Conservation (phyloP, 2,888 invertebrate genomes). For the Stictocephala bisonia region DNA sequence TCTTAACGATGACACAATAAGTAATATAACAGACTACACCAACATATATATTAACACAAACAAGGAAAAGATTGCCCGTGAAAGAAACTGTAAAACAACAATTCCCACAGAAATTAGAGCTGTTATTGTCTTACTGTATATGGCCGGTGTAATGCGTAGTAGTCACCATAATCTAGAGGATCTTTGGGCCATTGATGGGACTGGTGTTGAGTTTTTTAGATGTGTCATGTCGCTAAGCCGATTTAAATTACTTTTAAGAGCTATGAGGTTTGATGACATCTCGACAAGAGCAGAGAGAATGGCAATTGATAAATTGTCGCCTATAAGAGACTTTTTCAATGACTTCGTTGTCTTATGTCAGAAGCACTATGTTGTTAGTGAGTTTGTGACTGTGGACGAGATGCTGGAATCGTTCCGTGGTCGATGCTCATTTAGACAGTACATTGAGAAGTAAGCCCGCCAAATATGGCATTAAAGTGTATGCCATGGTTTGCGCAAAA, state of each 20-base stretch:
- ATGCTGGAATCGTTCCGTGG: constrained; percentile 20
- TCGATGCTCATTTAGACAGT: constrained; percentile 9
- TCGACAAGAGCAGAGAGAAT: too few relatives aligned
- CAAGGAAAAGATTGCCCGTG: neutral
- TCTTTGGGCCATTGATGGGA: too few relatives aligned
- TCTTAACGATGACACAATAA: too few relatives aligned
- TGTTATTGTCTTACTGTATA: too few relatives aligned
- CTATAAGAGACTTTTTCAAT: neutral
- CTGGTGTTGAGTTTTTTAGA: constrained; percentile 27
- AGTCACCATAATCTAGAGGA: neutral
- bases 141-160: too few relatives aligned
- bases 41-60: neutral
- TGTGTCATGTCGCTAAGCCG: neutral
- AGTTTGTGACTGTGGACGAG: neutral
- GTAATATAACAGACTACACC: constrained; percentile 12
- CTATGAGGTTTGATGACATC: too few relatives aligned
- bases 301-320: neutral
- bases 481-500: neutral
- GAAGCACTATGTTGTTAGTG: too few relatives aligned
- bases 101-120: too few relatives aligned
- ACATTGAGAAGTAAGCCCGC: constrained; percentile 5
- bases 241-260: neutral
- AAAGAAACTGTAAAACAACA: neutral
- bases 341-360: too few relatives aligned
- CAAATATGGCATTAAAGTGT: constrained; percentile 22